Conservation (phyloP, 2,797 vertebrate genomes). For the Sphenodon punctatus region DNA sequence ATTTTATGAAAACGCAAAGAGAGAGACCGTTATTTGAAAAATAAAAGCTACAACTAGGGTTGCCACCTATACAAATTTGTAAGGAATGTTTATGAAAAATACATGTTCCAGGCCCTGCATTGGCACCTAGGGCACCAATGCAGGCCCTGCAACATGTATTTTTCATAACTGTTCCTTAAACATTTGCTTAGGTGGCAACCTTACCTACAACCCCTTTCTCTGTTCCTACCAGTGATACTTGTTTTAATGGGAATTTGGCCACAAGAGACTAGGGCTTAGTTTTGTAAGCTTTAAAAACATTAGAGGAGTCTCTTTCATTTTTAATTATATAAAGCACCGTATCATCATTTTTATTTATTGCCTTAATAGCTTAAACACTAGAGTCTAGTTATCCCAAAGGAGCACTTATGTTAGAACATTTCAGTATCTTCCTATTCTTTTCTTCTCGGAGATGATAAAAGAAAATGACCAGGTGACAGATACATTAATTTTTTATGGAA, state of each 20-base stretch:
- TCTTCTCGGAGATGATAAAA: neutral
- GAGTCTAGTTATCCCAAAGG: conserved; percentile 29
- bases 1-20: conserved; percentile 28
- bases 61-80: too few relatives aligned
- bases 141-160: too few relatives aligned
- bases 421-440: neutral
- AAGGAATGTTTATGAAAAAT: too few relatives aligned
- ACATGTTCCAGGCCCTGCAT: too few relatives aligned
- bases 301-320: conserved; percentile 50
- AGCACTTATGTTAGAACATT: conserved; percentile 15
- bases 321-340: neutral
- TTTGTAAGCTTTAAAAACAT: conserved; percentile 50
- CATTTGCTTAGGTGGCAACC: too few relatives aligned
- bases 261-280: conserved; percentile 25
- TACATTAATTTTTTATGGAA: neutral
- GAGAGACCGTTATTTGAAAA: conserved; percentile 27
- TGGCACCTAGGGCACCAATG: too few relatives aligned
- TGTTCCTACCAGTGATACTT: neutral
- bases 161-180: too few relatives aligned
- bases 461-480: neutral
- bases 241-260: conserved; percentile 55
- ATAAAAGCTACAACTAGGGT: conserved; percentile 21
- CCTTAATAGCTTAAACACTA: conserved; percentile 3
- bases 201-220: conserved; percentile 11
- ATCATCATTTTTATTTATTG: conserved; percentile 15